Base-by-base conservation (phyloP, 2,888 invertebrate genomes). In the Steromphala cineraria region DNA sequence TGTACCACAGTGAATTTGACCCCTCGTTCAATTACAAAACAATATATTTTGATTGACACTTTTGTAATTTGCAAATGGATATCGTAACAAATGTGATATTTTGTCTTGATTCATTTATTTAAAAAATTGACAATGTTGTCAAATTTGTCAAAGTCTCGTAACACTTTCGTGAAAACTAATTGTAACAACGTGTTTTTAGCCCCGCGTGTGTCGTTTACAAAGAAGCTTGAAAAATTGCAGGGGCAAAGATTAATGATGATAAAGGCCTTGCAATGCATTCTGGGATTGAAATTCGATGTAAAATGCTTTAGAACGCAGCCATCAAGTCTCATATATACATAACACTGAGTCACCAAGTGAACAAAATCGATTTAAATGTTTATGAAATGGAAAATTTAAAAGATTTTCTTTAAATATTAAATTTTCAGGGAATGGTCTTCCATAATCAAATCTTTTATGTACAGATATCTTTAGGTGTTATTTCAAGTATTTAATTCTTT, bases 41-140 rank as follows among this genome's bases (percentile, higher is more conserved):
- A 71, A 71, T 71, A 71, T 71, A 71, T 71, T 67, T 71, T 40
- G 31, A 62, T 28, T 19, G 71, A 40, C 36, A 31, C 10, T 17
- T 71, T 31, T 71, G 71, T 40, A 71, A 71, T 71, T 71, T 71
- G 24, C 71, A 71, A 71, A 71, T 71, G 71, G 71, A 28, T 36
- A 36, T 36, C 71, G 36, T 71, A 71, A 71, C 71, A 17, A 36
- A 71, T 71, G 36, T 71, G 17, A 71, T 71, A 36, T 71, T 71
- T 71, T 36, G 28, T 71, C 36, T 40, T 71, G 31, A 71, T 36
- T 4, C 46, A 46, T 46, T 46, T 71, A 31, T 71, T 40, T 36
- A 71, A 36, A 71, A 71, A 71, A 36, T 71, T 71, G 71, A 71
- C 36, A 71, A 71, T 71, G 71, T 71, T 71, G 36, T 71, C 71